Percentiles rank a stretch among this genome's conserved stretches.
Evolutionary conservation across 2,113 vertebrate genomes (phyloP).

Genomic region (Cichladusa arquata): DNA sequence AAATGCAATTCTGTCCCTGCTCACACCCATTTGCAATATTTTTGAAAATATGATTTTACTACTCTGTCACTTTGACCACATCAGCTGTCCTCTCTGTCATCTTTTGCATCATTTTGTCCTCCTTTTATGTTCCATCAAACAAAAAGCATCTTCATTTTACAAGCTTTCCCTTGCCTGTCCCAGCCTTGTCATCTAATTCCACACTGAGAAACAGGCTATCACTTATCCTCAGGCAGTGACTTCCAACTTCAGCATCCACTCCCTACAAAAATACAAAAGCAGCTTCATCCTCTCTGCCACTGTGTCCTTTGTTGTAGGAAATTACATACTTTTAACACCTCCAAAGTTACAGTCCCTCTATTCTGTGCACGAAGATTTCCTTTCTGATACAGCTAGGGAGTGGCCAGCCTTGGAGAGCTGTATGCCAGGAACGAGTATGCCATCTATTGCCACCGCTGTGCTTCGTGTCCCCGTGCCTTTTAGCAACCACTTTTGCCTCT

Average conservation of each 20-base stretch:
- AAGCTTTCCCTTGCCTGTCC: not conserved
- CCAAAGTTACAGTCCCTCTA: not conserved
- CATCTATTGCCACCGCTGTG: not conserved
- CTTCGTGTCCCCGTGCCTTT: not conserved
- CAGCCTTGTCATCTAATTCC: not conserved
- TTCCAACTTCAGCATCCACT: not conserved
- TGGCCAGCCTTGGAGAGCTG: not conserved
- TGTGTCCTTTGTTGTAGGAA: not conserved
- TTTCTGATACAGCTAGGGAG: not conserved
- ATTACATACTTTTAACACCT: not conserved
- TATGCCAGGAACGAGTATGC: not conserved
- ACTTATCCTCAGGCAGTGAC: not conserved
- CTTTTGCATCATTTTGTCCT: not conserved
- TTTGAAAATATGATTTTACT: not conserved
- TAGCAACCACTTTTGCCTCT: not conserved
- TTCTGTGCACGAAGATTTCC: not conserved
- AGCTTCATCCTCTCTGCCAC: not conserved
- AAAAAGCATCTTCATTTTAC: conserved; percentile 2
- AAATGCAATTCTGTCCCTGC: not conserved
- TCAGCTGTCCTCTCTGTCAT: not conserved
- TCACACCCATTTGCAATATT: not conserved
- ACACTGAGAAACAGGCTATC: not conserved
- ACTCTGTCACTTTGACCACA: not conserved
- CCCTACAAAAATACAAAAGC: not conserved
- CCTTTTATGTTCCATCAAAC: not conserved